phyloP scores from a whole-genome alignment of 92 coral and sea anemone genomes.

The Phenganax marumi region DNA sequence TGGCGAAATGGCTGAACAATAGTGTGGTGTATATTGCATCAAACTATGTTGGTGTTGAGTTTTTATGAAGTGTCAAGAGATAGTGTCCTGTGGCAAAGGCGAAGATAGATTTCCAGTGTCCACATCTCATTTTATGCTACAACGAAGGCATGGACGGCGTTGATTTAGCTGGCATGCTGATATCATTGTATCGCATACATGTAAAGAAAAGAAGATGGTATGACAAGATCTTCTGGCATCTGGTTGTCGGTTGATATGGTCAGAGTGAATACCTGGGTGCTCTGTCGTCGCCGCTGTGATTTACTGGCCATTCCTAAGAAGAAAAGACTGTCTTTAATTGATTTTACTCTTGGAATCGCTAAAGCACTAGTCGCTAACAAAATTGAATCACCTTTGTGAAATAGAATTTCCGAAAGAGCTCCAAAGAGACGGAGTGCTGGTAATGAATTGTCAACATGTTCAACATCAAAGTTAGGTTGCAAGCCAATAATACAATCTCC shows the following conservation, averaged over 20 bases:
- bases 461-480: background rate
- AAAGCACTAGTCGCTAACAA: background rate
- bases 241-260: constrained; percentile 43
- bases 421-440: background rate
- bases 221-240: constrained; percentile 45
- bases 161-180: no score
- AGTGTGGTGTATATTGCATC: no score
- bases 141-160: no score
- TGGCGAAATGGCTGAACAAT: no score
- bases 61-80: no score
- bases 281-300: constrained; percentile 36
- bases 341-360: background rate
- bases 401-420: background rate
- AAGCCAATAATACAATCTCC: constrained; percentile 37
- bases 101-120: no score
- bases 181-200: background rate
- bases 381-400: no score
- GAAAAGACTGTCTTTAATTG: background rate
- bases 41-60: no score
- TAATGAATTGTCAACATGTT: background rate
- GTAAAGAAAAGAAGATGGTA: constrained; percentile 16
- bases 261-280: constrained; percentile 43
- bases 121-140: no score
- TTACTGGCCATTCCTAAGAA: constrained; percentile 13
- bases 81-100: no score